phyloP scores from a whole-genome alignment of 2,888 invertebrate species.

The Neoaliturus tenellus region DNA sequence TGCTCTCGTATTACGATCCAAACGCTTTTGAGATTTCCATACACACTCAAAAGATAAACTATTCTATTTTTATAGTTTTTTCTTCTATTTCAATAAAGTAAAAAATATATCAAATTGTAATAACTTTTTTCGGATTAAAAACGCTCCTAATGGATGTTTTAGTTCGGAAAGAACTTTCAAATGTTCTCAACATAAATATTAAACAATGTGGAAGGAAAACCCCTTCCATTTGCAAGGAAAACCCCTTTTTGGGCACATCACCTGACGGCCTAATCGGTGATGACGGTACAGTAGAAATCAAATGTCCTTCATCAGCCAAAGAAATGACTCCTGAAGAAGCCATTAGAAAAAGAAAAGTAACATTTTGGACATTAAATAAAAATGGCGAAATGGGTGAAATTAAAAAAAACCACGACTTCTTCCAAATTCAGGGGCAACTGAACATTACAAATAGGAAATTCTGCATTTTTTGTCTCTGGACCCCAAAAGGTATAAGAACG shows the following conservation, averaged over 20 bases:
- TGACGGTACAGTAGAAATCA: constrained; percentile 33
- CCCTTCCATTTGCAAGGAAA: too few species aligned
- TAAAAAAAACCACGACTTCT: constrained; percentile 36
- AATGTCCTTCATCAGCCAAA: constrained; percentile 46
- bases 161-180: too few species aligned
- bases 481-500: constrained; percentile 35
- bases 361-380: constrained; percentile 21
- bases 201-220: too few species aligned
- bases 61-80: too few species aligned
- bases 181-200: too few species aligned
- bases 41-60: too few species aligned
- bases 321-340: constrained; percentile 42
- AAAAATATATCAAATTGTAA: too few species aligned
- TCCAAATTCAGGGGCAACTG: constrained; percentile 53
- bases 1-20: too few species aligned
- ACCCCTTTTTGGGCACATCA: background rate
- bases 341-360: background rate
- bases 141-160: too few species aligned
- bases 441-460: constrained; percentile 35
- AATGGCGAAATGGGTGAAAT: constrained; percentile 1
- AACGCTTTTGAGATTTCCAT: too few species aligned
- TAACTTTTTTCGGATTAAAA: too few species aligned
- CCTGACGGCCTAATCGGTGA: constrained; percentile 34
- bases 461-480: constrained; percentile 42
- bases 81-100: too few species aligned